Evolutionary conservation across 2,113 vertebrate genomes (phyloP).

Genomic region (Siphamia tubifer): DNA sequence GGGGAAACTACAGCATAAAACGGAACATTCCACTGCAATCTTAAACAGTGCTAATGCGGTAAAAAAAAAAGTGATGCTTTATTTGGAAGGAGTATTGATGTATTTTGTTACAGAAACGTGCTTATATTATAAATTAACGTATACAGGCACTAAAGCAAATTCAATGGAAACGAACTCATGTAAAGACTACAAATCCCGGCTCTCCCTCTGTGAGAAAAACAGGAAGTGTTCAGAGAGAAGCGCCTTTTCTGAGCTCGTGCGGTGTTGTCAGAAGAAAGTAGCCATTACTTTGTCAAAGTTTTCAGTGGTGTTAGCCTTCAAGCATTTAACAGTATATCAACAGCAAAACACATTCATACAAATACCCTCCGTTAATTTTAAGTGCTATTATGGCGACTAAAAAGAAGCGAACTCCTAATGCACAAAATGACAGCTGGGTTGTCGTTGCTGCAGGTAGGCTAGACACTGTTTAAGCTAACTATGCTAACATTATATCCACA

Average conservation of each 20-base stretch:
- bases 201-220: neutral
- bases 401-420: conserved; percentile 71
- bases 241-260: conserved; percentile 64
- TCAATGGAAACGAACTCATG: neutral
- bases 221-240: conserved; percentile 24
- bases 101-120: rapidly evolving
- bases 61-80: neutral
- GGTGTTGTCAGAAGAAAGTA: neutral
- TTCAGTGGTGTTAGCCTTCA: neutral
- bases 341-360: neutral
- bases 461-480: neutral
- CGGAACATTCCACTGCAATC: conserved; percentile 36
- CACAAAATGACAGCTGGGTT: conserved; percentile 73
- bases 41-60: neutral
- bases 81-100: rapidly evolving
- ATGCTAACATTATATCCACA: conserved; percentile 19
- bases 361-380: neutral
- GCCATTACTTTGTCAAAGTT: neutral
- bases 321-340: neutral
- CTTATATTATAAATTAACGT: no score
- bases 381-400: conserved; percentile 65
- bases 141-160: no score
- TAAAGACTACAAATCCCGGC: rapidly evolving
- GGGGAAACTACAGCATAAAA: neutral
- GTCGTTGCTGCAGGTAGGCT: conserved; percentile 72